phyloP scores from a whole-genome alignment of 2,797 vertebrate genomes.

The Esox lucius region DNA sequence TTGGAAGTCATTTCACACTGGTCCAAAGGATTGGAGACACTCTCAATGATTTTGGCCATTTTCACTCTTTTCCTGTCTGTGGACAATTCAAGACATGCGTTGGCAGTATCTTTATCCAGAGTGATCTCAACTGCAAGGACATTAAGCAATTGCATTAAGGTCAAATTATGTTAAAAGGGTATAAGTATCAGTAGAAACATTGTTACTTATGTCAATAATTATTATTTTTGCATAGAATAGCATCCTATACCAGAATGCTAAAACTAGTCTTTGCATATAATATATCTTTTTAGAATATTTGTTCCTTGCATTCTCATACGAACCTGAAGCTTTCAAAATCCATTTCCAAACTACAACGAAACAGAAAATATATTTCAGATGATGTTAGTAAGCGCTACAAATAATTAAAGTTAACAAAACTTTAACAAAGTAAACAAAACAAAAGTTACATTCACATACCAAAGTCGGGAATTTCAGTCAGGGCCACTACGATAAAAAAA shows the following conservation, averaged over 20 bases:
- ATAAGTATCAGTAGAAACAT: neutral
- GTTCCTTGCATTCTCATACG: neutral
- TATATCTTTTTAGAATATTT: neutral
- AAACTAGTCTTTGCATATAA: neutral
- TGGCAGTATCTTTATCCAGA: slow-evolving; percentile 43
- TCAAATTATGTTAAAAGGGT: neutral
- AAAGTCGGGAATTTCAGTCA: slow-evolving; percentile 18
- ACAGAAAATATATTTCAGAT: neutral
- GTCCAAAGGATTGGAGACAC: neutral
- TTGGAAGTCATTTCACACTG: neutral
- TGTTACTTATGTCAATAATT: neutral
- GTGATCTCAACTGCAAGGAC: slow-evolving; percentile 31
- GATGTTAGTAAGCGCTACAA: neutral
- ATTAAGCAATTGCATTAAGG: neutral
- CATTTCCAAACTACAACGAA: slow-evolving; percentile 37
- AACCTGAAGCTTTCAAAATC: slow-evolving; percentile 38
- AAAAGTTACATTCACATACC: no score
- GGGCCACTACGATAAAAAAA: neutral
- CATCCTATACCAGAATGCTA: neutral
- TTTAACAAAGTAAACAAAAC: no score
- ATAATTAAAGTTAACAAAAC: no score
- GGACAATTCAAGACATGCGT: slow-evolving; percentile 29
- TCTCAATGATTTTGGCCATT: slow-evolving; percentile 21
- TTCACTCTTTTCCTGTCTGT: slow-evolving; percentile 20
- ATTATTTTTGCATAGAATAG: neutral